These are phyloP conservation scores for Atherinomorus stipes DNA, from an alignment of 2,113 vertebrate genomes.

Conservation along the genomic window DNA sequence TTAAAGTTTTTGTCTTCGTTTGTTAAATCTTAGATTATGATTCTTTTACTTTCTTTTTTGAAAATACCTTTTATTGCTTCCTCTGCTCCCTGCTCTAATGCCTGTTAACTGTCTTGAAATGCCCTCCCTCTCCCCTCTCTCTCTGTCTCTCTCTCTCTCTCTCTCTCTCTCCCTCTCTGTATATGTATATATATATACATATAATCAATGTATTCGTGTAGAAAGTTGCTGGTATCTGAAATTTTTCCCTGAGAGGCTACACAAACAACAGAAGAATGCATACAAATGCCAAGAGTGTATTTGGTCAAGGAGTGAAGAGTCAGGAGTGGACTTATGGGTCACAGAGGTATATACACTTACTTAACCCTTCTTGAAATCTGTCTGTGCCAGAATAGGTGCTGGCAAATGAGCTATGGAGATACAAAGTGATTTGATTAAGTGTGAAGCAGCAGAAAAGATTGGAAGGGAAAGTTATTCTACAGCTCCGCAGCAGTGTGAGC, in stretches of 20 bases:
- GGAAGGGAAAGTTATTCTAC: slow-evolving; percentile 20
- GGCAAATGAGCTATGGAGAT: slow-evolving; percentile 55
- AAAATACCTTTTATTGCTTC: too few species aligned
- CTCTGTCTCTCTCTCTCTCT: too few species aligned
- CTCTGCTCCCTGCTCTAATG: too few species aligned
- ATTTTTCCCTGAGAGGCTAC: neutral
- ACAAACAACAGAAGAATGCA: slow-evolving; percentile 15
- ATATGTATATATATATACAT: too few species aligned
- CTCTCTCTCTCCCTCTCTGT: too few species aligned
- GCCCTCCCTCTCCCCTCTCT: too few species aligned
- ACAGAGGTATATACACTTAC: slow-evolving; percentile 48
- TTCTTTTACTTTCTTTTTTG: too few species aligned
- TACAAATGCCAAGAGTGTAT: slow-evolving; percentile 1
- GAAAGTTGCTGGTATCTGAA: neutral
- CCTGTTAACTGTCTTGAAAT: too few species aligned
- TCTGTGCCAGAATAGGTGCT: slow-evolving; percentile 20
- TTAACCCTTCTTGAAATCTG: slow-evolving; percentile 63
- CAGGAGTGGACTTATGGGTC: slow-evolving; percentile 28
- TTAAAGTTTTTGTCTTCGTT: too few species aligned
- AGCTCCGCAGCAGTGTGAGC: neutral
- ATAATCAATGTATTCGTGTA: too few species aligned
- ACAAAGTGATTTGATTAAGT: slow-evolving; percentile 56
- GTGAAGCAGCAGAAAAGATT: slow-evolving; percentile 30
- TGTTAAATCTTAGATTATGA: too few species aligned
- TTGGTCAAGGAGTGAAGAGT: slow-evolving; percentile 25